phyloP scores from a whole-genome alignment of 2,113 vertebrate species.

The Candoia aspera region DNA sequence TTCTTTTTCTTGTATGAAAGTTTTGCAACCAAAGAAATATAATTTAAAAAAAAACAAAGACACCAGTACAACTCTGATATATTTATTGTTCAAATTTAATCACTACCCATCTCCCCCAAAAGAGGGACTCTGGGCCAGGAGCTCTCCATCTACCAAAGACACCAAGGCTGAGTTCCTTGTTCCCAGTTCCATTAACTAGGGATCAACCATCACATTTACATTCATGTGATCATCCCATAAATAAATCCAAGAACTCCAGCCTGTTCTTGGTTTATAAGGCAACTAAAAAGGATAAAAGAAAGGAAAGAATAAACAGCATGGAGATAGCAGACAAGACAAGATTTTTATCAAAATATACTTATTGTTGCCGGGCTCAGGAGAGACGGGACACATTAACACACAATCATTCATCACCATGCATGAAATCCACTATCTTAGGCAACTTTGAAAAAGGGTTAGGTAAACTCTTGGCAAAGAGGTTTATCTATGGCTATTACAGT shows the following conservation, averaged over 20 bases:
- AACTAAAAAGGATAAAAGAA: not conserved
- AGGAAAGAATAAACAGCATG: not conserved
- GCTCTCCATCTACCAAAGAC: too few species aligned
- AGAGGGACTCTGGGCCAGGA: too few species aligned
- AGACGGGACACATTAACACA: not conserved
- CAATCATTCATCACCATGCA: not conserved
- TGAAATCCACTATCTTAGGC: not conserved
- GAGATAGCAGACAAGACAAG: not conserved
- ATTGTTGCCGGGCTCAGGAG: not conserved
- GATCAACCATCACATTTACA: not conserved
- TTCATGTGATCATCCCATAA: not conserved
- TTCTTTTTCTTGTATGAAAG: not conserved
- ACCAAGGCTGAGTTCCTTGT: not conserved
- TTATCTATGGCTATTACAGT: not conserved
- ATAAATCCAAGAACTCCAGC: not conserved
- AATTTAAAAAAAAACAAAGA: not conserved
- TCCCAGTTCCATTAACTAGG: not conserved
- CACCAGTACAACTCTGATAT: not conserved
- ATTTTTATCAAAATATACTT: not conserved
- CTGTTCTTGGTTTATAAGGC: not conserved
- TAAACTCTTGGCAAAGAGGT: slow-evolving; percentile 2
- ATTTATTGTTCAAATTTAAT: too few species aligned
- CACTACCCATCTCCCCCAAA: too few species aligned
- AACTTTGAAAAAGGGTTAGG: slow-evolving; percentile 6
- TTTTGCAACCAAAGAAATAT: not conserved